Evolutionary conservation across 2,797 vertebrate genomes (phyloP), one percentile per base, ranked within the genome.

Genomic region (Synaphobranchus kaupii): DNA sequence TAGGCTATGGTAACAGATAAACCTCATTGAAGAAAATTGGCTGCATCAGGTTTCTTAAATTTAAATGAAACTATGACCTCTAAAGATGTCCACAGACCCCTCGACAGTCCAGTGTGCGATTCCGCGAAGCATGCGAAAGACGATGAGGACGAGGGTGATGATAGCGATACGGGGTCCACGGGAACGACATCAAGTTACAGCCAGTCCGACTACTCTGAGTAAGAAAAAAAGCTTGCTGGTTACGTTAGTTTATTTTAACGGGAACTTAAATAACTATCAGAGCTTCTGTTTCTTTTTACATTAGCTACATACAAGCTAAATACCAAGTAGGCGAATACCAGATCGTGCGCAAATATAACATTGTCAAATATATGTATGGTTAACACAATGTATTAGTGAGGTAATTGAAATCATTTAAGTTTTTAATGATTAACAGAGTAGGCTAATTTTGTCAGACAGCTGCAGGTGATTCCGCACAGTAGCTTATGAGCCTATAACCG

Each of bases 161-260:
- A 31, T 10, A 90, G 88, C 20, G 93, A 93, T 81, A 2, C 87
- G 68, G 93, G 90, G 28, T 94, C 93, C 22, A 86, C 90, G 52
- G 87, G 47, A 50, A 50, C 78, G 10, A 4, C 90, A 34, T 93
- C 94, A 87, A 94, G 92, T 92, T 93, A 87, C 92, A 92, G 89
- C 91, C 84, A 90, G 92, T 93, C 93, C 90, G 93, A 93, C 88
- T 88, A 39, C 90, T 93, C 94, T 0, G 93, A 96, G 96, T 96
- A 95, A 96, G 95, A 92, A 50, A 81, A 68, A 81, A n/a, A 39
- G 7, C 39, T 80, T 48, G 39, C 76, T 22, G 44, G 22, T 25
- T 25, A 47, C 10, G 22, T 25, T 25, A 47, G 4, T 44, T 47
- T n/a, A 31, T 81, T 81, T 48, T 50, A 50, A 48, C 47, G 25